phyloP scores from a whole-genome alignment of 2,888 invertebrate species.

The Trichopoda pennipes region DNA sequence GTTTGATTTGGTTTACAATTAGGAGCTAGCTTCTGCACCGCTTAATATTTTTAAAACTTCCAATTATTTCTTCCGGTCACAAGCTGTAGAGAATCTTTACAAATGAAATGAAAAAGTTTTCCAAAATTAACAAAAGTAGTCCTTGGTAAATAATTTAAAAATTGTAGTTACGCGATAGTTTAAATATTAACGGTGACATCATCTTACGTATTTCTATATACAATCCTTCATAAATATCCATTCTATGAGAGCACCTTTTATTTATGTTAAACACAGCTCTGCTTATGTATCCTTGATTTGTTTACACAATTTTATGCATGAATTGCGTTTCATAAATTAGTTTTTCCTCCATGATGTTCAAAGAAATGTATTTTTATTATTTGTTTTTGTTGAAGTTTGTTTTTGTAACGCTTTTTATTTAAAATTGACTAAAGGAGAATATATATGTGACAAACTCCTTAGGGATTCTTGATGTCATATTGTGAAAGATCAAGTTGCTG shows the following conservation, averaged over 20 bases:
- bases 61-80: too few relatives aligned
- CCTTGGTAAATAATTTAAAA: too few relatives aligned
- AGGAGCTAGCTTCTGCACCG: too few relatives aligned
- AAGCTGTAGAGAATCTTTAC: too few relatives aligned
- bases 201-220: neutral
- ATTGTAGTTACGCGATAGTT: too few relatives aligned
- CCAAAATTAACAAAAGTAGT: too few relatives aligned
- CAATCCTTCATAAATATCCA: neutral
- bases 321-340: constrained; percentile 56
- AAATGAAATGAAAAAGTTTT: too few relatives aligned
- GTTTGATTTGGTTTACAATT: too few relatives aligned
- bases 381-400: neutral
- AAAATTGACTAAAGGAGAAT: constrained; percentile 24
- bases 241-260: neutral
- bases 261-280: neutral
- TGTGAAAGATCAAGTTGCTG: constrained; percentile 17
- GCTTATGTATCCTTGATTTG: constrained; percentile 55
- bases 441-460: constrained; percentile 57
- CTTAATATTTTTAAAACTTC: too few relatives aligned
- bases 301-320: constrained; percentile 63
- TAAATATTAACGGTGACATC: too few relatives aligned
- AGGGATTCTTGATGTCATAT: constrained; percentile 52
- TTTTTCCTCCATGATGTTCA: constrained; percentile 43
- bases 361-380: constrained; percentile 27
- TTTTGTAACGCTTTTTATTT: constrained; percentile 30